These are phyloP conservation scores for Coremacera marginata DNA, from an alignment of 2,888 invertebrate species.

Conservation along the genomic window DNA sequence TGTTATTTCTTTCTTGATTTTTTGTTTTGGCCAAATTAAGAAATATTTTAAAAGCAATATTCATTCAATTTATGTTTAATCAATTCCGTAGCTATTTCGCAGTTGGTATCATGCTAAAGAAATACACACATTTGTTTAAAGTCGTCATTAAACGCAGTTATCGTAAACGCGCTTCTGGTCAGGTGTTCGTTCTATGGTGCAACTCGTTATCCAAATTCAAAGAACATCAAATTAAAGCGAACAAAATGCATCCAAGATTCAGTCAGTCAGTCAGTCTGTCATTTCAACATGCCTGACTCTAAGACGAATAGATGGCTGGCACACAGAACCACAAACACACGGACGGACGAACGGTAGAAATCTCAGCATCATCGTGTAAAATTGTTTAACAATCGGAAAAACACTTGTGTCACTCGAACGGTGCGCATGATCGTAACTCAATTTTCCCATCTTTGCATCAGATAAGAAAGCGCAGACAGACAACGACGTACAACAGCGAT, in stretches of 20 bases:
- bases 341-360: neutral
- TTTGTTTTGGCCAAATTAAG: too few species aligned
- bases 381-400: slow-evolving; percentile 30
- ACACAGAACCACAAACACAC: neutral
- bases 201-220: neutral
- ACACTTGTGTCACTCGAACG: slow-evolving; percentile 25
- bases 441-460: slow-evolving; percentile 33
- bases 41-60: too few species aligned
- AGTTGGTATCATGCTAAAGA: too few species aligned
- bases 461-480: slow-evolving; percentile 25
- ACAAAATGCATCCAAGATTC: neutral
- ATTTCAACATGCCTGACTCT: neutral
- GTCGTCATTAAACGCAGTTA: slow-evolving; percentile 2
- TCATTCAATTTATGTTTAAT: too few species aligned
- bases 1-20: too few species aligned
- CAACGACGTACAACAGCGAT: neutral
- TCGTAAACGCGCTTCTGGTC: neutral
- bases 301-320: neutral
- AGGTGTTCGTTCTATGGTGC: slow-evolving; percentile 18
- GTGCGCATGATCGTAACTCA: slow-evolving; percentile 33
- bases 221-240: slow-evolving; percentile 10
- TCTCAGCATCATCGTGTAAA: slow-evolving; percentile 25
- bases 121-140: neutral
- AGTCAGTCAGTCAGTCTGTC: neutral
- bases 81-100: too few species aligned